Evolutionary conservation across 2,113 vertebrate genomes (phyloP), one percentile per base, ranked within the genome.

Genomic region (Andinoacara biseriatus): DNA sequence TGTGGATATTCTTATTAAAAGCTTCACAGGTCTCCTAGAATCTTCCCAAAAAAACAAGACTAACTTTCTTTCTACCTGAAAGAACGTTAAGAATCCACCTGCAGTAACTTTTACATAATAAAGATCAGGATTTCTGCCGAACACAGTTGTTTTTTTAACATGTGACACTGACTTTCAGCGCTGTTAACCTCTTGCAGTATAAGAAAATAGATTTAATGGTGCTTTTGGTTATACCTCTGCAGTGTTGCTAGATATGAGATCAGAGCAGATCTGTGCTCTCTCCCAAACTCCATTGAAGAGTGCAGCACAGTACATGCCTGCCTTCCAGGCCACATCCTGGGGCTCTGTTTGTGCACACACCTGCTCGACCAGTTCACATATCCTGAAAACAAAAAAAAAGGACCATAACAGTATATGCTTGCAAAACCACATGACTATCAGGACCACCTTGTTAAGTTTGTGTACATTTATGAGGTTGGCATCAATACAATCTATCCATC

Each of bases 291-390:
- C 93, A 3, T 10, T 74, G 0, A 96, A 2, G 1, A 94, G 93
- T 78, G 97, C 96, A 87, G 96, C 97, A 87, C 97, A 98, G 76
- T 91, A 90, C 97, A 97, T 97, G 58, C 89, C 85, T 1, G 59
- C 90, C 81, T 96, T 90, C 98, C 97, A 99, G 20, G 89, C 81
- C 60, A 96, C 9, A 0, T 90, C 83, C 35, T 94, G 79, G 3
- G 91, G 92, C 69, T 96, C 93, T 2, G 92, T 94, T 6, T 72
- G 91, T 26, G 77, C 92, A 89, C 96, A 98, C 77, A 92, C 82
- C 62, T 92, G 52, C 86, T 94, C 88, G 91, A 99, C 93, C 57
- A 92, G 85, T 84, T 97, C 95, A 90, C 96, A 95, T 58, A 99
- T 87, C 86, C 98, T 99, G 89, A 43, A 60, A 88, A 26, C 26